Evolutionary conservation across 2,113 vertebrate genomes (phyloP).

Genomic region (Chelonoidis abingdonii): DNA sequence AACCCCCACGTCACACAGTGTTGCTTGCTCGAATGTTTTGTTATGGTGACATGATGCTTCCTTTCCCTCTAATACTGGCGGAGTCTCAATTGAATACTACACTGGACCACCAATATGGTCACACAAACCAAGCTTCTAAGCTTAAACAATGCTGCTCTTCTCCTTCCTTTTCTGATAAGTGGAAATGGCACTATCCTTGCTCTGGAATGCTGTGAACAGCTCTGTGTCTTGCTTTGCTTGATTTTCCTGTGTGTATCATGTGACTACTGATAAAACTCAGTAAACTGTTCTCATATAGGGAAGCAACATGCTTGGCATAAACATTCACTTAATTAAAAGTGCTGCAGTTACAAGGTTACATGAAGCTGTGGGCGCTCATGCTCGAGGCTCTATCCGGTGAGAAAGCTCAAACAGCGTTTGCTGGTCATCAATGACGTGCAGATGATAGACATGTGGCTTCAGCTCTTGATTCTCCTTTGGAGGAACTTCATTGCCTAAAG

Average conservation of each 20-base stretch:
- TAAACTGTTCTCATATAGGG: conserved; percentile 73
- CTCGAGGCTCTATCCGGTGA: conserved; percentile 93
- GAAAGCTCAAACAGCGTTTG: conserved; percentile 97
- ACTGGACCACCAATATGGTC: conserved; percentile 45
- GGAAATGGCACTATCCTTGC: background rate
- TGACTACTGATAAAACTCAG: conserved; percentile 87
- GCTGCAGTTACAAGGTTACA: conserved; percentile 59
- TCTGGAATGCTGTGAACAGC: conserved; percentile 20
- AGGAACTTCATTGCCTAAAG: conserved; percentile 85
- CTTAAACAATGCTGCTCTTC: background rate
- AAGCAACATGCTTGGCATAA: conserved; percentile 76
- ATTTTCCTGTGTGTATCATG: conserved; percentile 47
- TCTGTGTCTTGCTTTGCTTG: conserved; percentile 49
- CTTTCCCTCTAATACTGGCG: conserved; percentile 44
- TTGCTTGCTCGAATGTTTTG: conserved; percentile 29
- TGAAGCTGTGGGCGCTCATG: conserved; percentile 65
- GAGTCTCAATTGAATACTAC: conserved; percentile 46
- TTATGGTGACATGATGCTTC: background rate
- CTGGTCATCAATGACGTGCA: conserved; percentile 97
- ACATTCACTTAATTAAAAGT: conserved; percentile 72
- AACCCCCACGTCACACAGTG: background rate
- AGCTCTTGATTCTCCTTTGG: conserved; percentile 92
- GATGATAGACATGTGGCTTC: conserved; percentile 87
- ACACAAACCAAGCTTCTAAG: conserved; percentile 61
- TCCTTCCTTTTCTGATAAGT: background rate